Evolutionary conservation across 2,888 invertebrate species (phyloP).

Genomic region (Tachina lurida): DNA sequence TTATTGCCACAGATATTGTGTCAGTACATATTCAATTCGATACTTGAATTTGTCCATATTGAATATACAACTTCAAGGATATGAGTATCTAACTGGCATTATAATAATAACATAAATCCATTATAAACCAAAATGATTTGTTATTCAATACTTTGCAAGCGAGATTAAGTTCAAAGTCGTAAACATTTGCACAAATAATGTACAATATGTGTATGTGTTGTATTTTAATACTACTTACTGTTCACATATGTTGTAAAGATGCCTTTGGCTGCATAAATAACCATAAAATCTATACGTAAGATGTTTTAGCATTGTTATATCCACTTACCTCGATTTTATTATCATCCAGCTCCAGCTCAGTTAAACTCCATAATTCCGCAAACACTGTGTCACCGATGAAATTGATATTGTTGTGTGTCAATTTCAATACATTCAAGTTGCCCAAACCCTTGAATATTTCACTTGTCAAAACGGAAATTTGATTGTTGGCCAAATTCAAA

Average conservation of each 20-base stretch:
- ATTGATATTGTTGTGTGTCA: slow-evolving; percentile 89
- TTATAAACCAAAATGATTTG: slow-evolving; percentile 79
- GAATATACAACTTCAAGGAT: slow-evolving; percentile 16
- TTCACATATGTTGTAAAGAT: background rate
- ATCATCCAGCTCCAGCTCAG: slow-evolving; percentile 88
- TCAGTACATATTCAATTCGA: background rate
- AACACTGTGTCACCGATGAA: slow-evolving; percentile 92
- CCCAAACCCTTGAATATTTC: slow-evolving; percentile 91
- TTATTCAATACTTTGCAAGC: slow-evolving; percentile 81
- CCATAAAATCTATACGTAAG: background rate
- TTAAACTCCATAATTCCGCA: slow-evolving; percentile 89
- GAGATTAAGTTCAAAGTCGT: slow-evolving; percentile 78
- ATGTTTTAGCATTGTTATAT: background rate
- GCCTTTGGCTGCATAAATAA: background rate
- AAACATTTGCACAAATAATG: slow-evolving; percentile 76
- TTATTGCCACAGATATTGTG: too few species aligned
- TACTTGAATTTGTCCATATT: slow-evolving; percentile 13
- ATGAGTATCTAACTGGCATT: slow-evolving; percentile 46
- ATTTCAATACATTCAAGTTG: slow-evolving; percentile 88
- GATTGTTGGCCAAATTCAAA: slow-evolving; percentile 91
- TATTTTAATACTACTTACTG: background rate
- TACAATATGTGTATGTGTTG: background rate
- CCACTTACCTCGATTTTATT: slow-evolving; percentile 85
- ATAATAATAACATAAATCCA: slow-evolving; percentile 76
- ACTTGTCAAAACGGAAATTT: slow-evolving; percentile 88